Evolutionary conservation across 2,888 invertebrate genomes (phyloP).

Genomic region (Phymatocera aterrima): DNA sequence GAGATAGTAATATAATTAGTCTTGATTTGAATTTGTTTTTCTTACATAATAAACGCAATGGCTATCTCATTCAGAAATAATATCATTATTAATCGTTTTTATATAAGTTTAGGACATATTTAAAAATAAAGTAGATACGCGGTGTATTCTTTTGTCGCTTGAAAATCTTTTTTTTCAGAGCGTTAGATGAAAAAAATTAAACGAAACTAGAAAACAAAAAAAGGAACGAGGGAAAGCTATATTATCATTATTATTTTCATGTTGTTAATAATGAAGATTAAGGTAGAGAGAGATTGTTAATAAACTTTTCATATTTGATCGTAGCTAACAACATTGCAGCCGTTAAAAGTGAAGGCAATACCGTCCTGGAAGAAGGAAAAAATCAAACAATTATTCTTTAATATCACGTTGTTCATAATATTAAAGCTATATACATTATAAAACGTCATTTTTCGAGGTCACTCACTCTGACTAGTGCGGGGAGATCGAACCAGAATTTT

Average conservation of each 20-base stretch:
- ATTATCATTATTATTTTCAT: too few relatives aligned
- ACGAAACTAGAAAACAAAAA: not conserved
- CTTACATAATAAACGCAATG: not conserved
- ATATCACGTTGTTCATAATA: not conserved
- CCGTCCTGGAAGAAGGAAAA: conserved; percentile 79
- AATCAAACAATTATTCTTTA: not conserved
- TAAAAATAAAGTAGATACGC: not conserved
- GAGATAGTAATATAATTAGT: not conserved
- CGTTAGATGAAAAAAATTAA: not conserved
- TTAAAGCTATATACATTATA: not conserved
- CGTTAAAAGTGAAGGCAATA: conserved; percentile 78
- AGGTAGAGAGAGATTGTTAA: not conserved
- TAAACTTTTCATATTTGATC: conserved; percentile 75
- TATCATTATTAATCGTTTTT: not conserved
- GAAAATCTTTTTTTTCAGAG: conserved; percentile 24
- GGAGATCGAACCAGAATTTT: conserved; percentile 84
- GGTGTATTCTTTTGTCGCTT: not conserved
- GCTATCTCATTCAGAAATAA: not conserved
- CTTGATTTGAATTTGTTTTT: not conserved
- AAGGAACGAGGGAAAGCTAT: not conserved
- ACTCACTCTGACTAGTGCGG: conserved; percentile 82
- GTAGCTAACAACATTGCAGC: conserved; percentile 79
- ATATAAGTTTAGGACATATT: not conserved
- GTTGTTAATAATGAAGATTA: not conserved
- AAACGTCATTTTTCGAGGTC: not conserved